A percentile compares a stretch with the other conserved stretches of the same genome.
Evolutionary conservation across 1,140 invertebrate genomes (phyloP).

Genomic region (Hylyphantes graminicola): DNA sequence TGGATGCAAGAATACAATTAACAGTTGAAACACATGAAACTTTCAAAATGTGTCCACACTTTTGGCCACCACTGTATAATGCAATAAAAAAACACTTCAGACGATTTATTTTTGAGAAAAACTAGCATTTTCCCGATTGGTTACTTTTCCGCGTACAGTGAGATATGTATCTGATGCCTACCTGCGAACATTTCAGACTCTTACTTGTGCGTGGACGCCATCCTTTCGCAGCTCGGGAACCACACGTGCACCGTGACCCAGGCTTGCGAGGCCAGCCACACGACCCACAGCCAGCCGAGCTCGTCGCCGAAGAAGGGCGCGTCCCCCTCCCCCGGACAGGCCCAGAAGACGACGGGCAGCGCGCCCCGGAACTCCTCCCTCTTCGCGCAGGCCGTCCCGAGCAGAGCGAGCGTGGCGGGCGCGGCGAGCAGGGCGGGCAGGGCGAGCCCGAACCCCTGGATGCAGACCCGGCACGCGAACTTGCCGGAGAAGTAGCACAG

Average conservation of each 20-base stretch:
- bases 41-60: too few species aligned
- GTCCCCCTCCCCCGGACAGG: slow-evolving; percentile 81
- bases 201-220: slow-evolving; percentile 91
- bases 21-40: too few species aligned
- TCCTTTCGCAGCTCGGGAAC: slow-evolving; percentile 95
- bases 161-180: too few species aligned
- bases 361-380: slow-evolving; percentile 85
- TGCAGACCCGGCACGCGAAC: slow-evolving; percentile 96
- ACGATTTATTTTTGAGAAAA: background rate
- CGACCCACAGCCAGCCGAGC: slow-evolving; percentile 27
- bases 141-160: background rate
- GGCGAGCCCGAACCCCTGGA: slow-evolving; percentile 95
- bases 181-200: slow-evolving; percentile 7
- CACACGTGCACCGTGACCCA: slow-evolving; percentile 97
- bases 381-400: slow-evolving; percentile 81
- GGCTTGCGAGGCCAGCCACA: slow-evolving; percentile 91
- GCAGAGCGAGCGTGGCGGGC: slow-evolving; percentile 84
- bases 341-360: slow-evolving; percentile 89
- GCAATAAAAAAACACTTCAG: background rate
- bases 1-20: too few species aligned
- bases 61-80: background rate
- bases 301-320: background rate
- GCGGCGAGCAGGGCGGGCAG: slow-evolving; percentile 93
- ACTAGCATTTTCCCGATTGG: background rate
- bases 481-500: slow-evolving; percentile 91